Base-by-base conservation (phyloP, 2,888 invertebrate genomes). In the Chrysolina americana region DNA sequence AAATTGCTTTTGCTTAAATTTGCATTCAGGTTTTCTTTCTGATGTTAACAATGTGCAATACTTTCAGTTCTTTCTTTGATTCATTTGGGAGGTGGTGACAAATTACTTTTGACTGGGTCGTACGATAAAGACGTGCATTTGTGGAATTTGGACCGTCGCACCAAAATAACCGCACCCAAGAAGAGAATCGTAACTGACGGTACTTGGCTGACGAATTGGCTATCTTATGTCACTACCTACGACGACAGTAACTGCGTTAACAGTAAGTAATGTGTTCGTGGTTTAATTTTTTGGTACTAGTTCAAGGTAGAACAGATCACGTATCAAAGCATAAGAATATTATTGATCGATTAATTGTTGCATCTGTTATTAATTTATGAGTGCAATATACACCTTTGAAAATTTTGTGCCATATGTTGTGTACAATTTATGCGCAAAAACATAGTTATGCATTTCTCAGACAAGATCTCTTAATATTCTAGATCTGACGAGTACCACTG, bases 71-170 rank as follows among this genome's bases (percentile, higher is more conserved):
- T 91, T 21, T 81, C 83, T 59, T 81, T 91, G 63, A 81, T 89
- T 71, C 89, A 90, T 65, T 85, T 85, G 23, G 77, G 87, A 68
- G 91, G 90, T 11, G 92, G 92, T 77, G 91, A 91, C 47, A 90
- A 92, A 81, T 94, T 91, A 87, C 86, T 94, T 65, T 90, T 92
- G 53, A 92, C 93, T 0, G 92, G 91, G 1, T 92, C 93, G 9
- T 87, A 91, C 50, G 94, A 95, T 85, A 92, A 93, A 62, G 89
- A 90, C 71, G 90, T 91, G 28, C 93, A 92, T 87, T 90, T 93
- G 71, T 95, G 94, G 94, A 93, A 95, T 85, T 90, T 94, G 69
- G 86, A 89, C 66, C 87, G 90, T 77, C 83, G 86, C 50, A 84
- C 80, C 28, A 82, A 81, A 1, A 83, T 90, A 36, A 84, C 81